Evolutionary conservation across 2,888 invertebrate species (phyloP), one percentile per base, ranked within the genome.

Genomic region (Diarsia dahlii): DNA sequence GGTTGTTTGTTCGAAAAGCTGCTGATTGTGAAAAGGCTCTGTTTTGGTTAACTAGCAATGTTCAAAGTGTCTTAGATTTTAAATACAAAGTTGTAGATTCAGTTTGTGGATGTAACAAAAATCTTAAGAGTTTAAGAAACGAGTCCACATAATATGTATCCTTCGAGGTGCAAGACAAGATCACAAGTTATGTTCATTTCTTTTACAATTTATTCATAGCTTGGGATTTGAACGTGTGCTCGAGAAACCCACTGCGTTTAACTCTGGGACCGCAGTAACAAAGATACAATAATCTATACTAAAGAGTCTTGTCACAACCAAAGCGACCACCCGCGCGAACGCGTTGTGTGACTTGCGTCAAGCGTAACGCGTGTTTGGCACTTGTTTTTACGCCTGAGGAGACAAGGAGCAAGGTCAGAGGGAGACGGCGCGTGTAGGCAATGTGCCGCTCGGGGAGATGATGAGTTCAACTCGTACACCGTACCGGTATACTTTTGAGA

Each of bases 141-240:
- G 5, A 58, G 18, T 23, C 9, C 8, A 45, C 56, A 18, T n/a
- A 18, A 34, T n/a, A 63, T 6, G n/a, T 45, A n/a, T 15, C 6
- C 39, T 45, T 46, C 13, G 3, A 28, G 18, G 15, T 52, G n/a
- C 52, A 10, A 62, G 62, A 74, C 18, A 72, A 58, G 48, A 48
- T 58, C 39, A 71, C 39, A 73, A 71, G 39, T 73, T 34, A 46
- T 28, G 52, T 46, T 46, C n/a, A 73, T 74, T 73, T 74, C 63
- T 63, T 63, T 20, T 23, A 63, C 74, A 73, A 74, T 74, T 52
- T 74, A 74, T 74, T 63, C 74, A 74, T 74, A 39, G 74, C 63
- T 54, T 58, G 74, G 76, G 76, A 67, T 67, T 67, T 76, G 60
- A 76, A 58, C 50, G 52, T 58, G 28, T 39, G 13, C 15, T 50